Base-by-base conservation (phyloP, 1,140 invertebrate genomes). In the Bombus fervidus region DNA sequence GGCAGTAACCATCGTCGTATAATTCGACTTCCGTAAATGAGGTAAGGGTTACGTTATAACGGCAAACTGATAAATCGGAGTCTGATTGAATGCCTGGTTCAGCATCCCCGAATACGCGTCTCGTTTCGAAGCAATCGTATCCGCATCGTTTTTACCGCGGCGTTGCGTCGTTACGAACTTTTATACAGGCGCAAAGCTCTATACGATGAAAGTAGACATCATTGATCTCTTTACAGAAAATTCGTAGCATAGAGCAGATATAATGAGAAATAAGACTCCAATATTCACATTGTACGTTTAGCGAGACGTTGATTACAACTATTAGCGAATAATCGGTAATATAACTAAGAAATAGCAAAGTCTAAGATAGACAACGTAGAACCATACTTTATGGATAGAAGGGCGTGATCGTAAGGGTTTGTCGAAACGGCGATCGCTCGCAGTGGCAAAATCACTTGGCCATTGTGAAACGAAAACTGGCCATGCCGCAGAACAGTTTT, bases 21-120 rank as follows among this genome's bases (percentile, higher is more conserved):
- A 89, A 89, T 83, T 53, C 43, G 41, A 81, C 86, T 83, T 88
- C 39, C 57, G 87, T 72, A 89, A 89, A 86, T 79, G 85, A 89
- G 53, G 73, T 68, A 39, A 53, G 72, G 31, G 47, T 64, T 73
- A 81, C 86, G 74, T 77, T 72, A 69, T 64, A 72, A 68, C 41
- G 28, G 62, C 64, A 69, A 53, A 10, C n/a, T 62, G 64, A 57
- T 57, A 78, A 78, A 69, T 83, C 47, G 53, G 71, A 66, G 68
- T 64, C 59, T 69, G 59, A 86, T 62, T 31, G 72, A 71, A 69
- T 78, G 47, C 31, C 41, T 66, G 59, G 37, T 47, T 59, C 22
- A 10, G 3, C 68, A 34, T 76, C 22, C 28, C 53, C 3, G 31
- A n/a, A 22, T 68, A 75, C 10, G 15, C n/a, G n/a, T 34, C 31